Percentiles rank a stretch among this genome's conserved stretches.
Conservation (phyloP, 2,113 vertebrate species). For the Antechinus stuartii region DNA sequence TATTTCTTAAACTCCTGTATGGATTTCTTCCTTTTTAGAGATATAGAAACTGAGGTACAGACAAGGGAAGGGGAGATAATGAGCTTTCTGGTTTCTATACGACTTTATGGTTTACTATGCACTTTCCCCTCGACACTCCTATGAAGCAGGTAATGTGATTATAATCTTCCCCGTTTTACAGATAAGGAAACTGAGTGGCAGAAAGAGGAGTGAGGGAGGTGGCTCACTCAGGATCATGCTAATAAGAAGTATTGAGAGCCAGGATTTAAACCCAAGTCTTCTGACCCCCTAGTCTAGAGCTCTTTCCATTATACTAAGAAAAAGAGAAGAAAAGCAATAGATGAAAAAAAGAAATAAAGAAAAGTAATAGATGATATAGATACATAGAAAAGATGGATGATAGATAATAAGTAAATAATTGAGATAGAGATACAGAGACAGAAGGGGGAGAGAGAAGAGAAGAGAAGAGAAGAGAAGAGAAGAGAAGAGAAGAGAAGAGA, state of each 20-base stretch:
- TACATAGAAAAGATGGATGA: not conserved
- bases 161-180: not conserved
- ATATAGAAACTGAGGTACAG: not conserved
- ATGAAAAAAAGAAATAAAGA: not conserved
- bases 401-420: no score
- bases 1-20: not conserved
- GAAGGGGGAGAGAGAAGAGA: no score
- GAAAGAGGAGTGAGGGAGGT: not conserved
- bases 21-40: not conserved
- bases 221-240: not conserved
- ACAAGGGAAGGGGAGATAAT: not conserved
- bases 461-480: no score
- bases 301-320: not conserved
- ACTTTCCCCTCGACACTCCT: not conserved
- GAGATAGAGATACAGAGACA: not conserved
- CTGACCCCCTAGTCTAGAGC: not conserved
- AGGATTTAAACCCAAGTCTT: not conserved
- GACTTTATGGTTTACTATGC: not conserved
- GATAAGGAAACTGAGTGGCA: not conserved
- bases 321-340: not conserved
- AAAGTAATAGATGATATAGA: not conserved
- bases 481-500: not conserved
- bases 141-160: not conserved
- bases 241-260: not conserved
- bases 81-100: not conserved